Base-by-base conservation (phyloP, 1,140 invertebrate species). In the Bicyclus anynana region DNA sequence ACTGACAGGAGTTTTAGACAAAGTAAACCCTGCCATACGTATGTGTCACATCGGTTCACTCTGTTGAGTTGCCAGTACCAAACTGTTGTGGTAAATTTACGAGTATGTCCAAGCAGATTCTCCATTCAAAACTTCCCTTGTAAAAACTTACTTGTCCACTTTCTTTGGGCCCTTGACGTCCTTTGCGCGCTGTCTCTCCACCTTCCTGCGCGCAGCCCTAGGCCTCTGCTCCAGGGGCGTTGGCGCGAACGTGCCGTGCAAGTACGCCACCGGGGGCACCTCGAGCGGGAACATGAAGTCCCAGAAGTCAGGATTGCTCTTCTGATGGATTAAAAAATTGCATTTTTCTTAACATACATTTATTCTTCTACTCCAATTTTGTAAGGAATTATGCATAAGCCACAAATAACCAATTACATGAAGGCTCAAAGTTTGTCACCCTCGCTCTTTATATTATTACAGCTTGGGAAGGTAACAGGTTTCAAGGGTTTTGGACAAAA, bases 221-320 rank as follows among this genome's bases (percentile, higher is more conserved):
- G 75, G 69, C 52, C 79, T 51, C 51, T 67, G 69, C 42, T 75
- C 74, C 0, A 69, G 75, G 21, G 83, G 82, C 4, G 80, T 72
- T 4, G 87, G 68, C 4, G 78, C 77, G 61, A 89, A 89, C 3
- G 87, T 69, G 3, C 90, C 90, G 70, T 84, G 87, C 21, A 90
- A 53, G 53, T 68, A 85, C 4, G 51, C 53, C n/a, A 78, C 67
- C 4, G 62, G 14, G 0, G 85, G 82, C 33, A 80, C 72, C 47
- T 76, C 72, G 0, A 44, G 54, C 0, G 84, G 84, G 16, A 87
- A 69, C 6, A 50, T 10, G 4, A 85, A 72, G 17, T 65, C 57
- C 84, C 82, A 89, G 56, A 71, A 84, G 1, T 69, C 56, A 0
- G 74, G 74, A 47, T 80, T 80, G 4, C 68, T 54, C 7, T 55